phyloP scores from a whole-genome alignment of 2,113 vertebrate species.

The Dipodomys merriami region DNA sequence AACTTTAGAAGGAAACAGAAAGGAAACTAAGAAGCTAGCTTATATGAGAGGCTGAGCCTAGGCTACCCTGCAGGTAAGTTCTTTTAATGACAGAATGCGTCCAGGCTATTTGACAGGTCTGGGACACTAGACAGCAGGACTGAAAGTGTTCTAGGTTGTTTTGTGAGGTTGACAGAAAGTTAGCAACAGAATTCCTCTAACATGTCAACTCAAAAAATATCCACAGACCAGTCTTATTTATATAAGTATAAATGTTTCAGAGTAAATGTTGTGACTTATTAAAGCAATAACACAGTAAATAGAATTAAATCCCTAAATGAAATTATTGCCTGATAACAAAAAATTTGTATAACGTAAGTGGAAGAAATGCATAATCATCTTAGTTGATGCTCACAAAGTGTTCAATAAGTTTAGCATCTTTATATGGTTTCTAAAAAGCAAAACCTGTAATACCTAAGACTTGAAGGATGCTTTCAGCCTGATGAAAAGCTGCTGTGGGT shows the following conservation, averaged over 20 bases:
- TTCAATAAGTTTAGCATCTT: not conserved
- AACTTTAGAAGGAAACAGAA: not conserved
- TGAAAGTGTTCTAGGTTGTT: not conserved
- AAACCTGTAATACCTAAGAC: not conserved
- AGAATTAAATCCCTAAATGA: not conserved
- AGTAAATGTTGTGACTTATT: slow-evolving; percentile 13
- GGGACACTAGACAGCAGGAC: not conserved
- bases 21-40: not conserved
- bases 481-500: not conserved
- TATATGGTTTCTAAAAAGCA: not conserved
- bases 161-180: not conserved
- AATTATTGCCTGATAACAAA: slow-evolving; percentile 1
- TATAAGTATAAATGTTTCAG: not conserved
- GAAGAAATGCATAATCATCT: not conserved
- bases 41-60: not conserved
- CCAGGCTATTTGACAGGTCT: not conserved
- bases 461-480: not conserved
- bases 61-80: not conserved
- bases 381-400: not conserved
- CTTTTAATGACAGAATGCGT: not conserved
- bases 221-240: not conserved
- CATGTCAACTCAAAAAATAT: not conserved
- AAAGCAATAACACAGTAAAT: not conserved
- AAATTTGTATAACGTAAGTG: not conserved
- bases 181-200: not conserved